Percentiles rank a stretch among this genome's conserved stretches.
These are phyloP conservation scores for Oostethus manadensis DNA, from an alignment of 2,113 vertebrate species.

Conservation along the genomic window DNA sequence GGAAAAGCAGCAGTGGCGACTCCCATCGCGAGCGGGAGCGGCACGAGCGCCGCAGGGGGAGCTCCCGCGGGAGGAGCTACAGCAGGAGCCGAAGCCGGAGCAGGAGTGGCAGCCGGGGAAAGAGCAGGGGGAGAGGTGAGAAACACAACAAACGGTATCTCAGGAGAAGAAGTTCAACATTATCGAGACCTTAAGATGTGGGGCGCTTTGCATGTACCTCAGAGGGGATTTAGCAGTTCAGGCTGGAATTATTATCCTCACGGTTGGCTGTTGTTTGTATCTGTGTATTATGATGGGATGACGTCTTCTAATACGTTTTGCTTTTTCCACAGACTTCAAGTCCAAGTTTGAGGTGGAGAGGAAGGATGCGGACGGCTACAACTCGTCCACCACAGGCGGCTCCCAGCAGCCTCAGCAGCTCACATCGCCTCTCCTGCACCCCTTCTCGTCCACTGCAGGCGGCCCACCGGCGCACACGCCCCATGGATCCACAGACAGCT, in stretches of 20 bases:
- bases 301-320: constrained; percentile 1
- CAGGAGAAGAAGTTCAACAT: constrained; percentile 5
- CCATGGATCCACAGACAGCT: constrained; percentile 92
- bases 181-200: constrained; percentile 36
- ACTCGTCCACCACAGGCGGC: constrained; percentile 69
- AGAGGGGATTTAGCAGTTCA: constrained; percentile 22
- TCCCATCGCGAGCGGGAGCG: constrained; percentile 90
- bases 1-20: constrained; percentile 76
- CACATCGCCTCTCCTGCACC: constrained; percentile 60
- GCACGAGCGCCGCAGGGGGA: constrained; percentile 85
- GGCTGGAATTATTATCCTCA: constrained; percentile 30
- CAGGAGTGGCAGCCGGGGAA: constrained; percentile 74
- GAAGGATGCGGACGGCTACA: constrained; percentile 80
- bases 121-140: constrained; percentile 68
- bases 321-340: constrained; percentile 66
- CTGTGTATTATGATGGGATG: background rate
- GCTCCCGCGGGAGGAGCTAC: constrained; percentile 81
- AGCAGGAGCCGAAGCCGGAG: constrained; percentile 72
- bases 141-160: constrained; percentile 26
- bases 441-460: constrained; percentile 61
- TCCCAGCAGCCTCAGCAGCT: constrained; percentile 50
- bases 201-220: constrained; percentile 43
- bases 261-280: constrained; percentile 32
- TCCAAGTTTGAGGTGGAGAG: constrained; percentile 77
- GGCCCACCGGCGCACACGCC: constrained; percentile 85